Base-by-base conservation (phyloP, 1,140 invertebrate genomes). In the Octopus sinensis region DNA sequence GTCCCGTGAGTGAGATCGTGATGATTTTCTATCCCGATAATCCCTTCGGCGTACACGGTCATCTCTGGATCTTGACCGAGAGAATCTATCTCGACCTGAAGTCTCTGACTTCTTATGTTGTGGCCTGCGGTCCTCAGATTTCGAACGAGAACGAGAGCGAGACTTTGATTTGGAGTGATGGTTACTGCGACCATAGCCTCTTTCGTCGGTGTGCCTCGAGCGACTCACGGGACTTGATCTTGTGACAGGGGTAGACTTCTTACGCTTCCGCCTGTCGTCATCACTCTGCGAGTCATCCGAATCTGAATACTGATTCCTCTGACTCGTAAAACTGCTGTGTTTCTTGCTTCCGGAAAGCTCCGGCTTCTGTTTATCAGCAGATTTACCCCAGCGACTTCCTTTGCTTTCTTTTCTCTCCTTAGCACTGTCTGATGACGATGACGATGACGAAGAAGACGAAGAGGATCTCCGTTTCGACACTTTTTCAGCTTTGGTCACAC, bases 341-440 rank as follows among this genome's bases (percentile, higher is more conserved):
- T 23, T 53, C 4, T 30, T 53, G 23, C 54, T 51, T n/a, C 54
- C 43, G 56, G n/a, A 12, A 6, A 51, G n/a, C 62, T 76, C 51
- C 30, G 23, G 23, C 13, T 43, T 17, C 30, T 73, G 73, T 56
- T 80, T 54, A 12, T 53, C 75, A n/a, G 56, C 30, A 53, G 52
- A 73, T 54, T 12, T 53, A 53, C 77, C 17, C 51, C 71, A 54
- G 17, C 62, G 52, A 53, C 78, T 53, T 53, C n/a, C 12, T 51
- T 53, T 79, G 76, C 73, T 43, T 80, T 52, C 53, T 78, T 5
- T 82, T 12, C 79, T 53, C 76, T 54, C 53, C 62, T 73, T 43
- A 78, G 75, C n/a, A 5, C 52, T 81, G 30, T 78, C 52, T 78
- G 53, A 76, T 6, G 17, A 75, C 5, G 54, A 53, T 53, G 68